Percentiles rank a stretch among this genome's conserved stretches.
Conservation (phyloP, 2,113 vertebrate species). For the Phylloscopus trochiloides region DNA sequence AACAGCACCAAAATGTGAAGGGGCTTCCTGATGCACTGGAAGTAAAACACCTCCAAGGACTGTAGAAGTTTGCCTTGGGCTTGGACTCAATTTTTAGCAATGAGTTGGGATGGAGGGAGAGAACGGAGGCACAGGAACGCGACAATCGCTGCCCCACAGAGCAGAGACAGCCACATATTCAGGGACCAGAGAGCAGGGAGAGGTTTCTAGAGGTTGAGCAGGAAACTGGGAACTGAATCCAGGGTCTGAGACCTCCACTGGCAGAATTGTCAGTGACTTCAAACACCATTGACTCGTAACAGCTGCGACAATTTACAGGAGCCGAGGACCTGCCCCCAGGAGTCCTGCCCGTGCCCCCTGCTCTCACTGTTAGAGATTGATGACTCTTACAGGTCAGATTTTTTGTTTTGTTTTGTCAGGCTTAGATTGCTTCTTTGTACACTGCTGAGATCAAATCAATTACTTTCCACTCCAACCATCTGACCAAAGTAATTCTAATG, state of each 20-base stretch:
- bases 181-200: background rate
- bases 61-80: background rate
- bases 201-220: background rate
- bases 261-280: conserved; percentile 1
- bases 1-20: background rate
- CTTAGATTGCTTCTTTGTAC: conserved; percentile 39
- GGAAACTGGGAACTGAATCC: background rate
- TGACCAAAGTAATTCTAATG: conserved; percentile 65
- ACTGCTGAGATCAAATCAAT: conserved; percentile 51
- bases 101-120: background rate
- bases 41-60: background rate
- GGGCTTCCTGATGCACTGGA: background rate
- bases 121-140: rapidly evolving
- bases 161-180: rapidly evolving
- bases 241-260: background rate
- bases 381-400: conserved; percentile 66
- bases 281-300: conserved; percentile 44
- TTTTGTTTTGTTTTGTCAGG: conserved; percentile 67
- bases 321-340: conserved; percentile 48
- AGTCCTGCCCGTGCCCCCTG: conserved; percentile 44
- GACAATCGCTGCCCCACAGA: rapidly evolving
- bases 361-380: conserved; percentile 48
- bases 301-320: conserved; percentile 35
- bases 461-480: conserved; percentile 55
- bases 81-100: background rate